Evolutionary conservation across 2,888 invertebrate genomes (phyloP).

Genomic region (Liposcelis brunnea): DNA sequence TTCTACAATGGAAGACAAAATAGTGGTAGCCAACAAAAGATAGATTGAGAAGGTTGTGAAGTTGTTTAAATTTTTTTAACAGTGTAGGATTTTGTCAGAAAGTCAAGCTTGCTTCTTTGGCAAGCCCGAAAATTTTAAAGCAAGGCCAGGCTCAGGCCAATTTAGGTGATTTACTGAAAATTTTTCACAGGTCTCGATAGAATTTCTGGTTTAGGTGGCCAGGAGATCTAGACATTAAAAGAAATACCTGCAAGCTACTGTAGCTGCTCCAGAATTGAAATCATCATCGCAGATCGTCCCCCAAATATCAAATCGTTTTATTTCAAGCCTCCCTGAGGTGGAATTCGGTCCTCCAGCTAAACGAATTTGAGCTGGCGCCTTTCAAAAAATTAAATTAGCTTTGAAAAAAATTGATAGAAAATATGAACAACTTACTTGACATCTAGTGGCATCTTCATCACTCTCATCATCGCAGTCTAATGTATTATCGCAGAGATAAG

Average conservation of each 20-base stretch:
- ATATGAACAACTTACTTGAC: constrained; percentile 31
- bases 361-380: constrained; percentile 39
- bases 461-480: constrained; percentile 45
- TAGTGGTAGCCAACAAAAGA: not conserved
- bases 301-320: constrained; percentile 49
- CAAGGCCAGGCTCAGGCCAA: too few species aligned
- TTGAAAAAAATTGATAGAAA: not conserved
- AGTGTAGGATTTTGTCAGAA: too few species aligned
- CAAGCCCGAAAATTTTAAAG: too few species aligned
- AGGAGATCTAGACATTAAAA: too few species aligned
- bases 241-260: constrained; percentile 39
- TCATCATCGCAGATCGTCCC: constrained; percentile 67
- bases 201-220: too few species aligned
- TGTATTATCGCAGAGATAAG: constrained; percentile 46
- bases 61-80: too few species aligned
- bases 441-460: constrained; percentile 39
- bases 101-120: too few species aligned
- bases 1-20: too few species aligned
- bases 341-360: constrained; percentile 34
- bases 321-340: constrained; percentile 50
- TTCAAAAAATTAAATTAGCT: constrained; percentile 10
- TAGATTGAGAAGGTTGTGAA: not conserved
- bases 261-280: constrained; percentile 45
- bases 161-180: too few species aligned
- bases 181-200: too few species aligned